Conservation (phyloP, 2,888 invertebrate species). For the Julus scanicus region DNA sequence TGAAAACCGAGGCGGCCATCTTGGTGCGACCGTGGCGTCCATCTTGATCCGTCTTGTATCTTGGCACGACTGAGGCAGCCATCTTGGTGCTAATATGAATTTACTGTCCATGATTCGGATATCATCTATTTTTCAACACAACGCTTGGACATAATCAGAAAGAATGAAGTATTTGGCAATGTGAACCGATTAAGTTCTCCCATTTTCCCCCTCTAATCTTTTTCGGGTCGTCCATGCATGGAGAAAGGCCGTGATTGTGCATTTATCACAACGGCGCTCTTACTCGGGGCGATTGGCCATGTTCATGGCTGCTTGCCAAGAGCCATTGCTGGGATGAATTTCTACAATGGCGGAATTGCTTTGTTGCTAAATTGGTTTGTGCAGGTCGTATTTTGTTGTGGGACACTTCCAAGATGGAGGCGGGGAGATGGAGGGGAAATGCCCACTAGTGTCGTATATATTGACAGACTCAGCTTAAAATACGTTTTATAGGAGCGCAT, state of each 20-base stretch:
- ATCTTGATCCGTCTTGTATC: too few species aligned
- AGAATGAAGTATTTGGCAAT: too few species aligned
- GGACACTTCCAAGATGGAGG: background rate
- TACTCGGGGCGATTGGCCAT: background rate
- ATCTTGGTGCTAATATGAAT: too few species aligned
- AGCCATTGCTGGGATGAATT: background rate
- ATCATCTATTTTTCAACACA: too few species aligned
- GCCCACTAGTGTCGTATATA: conserved; percentile 18
- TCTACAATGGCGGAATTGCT: conserved; percentile 28
- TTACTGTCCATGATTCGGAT: too few species aligned
- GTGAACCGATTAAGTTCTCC: too few species aligned
- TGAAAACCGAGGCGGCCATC: too few species aligned
- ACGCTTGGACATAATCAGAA: too few species aligned
- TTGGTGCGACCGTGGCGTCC: too few species aligned
- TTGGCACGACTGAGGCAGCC: too few species aligned
- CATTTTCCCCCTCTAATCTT: background rate
- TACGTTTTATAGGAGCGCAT: conserved; percentile 7
- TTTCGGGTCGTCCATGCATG: background rate
- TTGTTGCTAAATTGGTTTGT: conserved; percentile 38
- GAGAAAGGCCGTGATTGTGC: background rate
- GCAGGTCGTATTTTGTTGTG: conserved; percentile 8
- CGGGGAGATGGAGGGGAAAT: background rate
- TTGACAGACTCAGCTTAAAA: conserved; percentile 27
- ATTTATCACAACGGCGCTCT: conserved; percentile 11
- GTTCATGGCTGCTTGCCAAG: background rate